Evolutionary conservation across 1,140 invertebrate species (phyloP).

Genomic region (Triops longicaudatus): DNA sequence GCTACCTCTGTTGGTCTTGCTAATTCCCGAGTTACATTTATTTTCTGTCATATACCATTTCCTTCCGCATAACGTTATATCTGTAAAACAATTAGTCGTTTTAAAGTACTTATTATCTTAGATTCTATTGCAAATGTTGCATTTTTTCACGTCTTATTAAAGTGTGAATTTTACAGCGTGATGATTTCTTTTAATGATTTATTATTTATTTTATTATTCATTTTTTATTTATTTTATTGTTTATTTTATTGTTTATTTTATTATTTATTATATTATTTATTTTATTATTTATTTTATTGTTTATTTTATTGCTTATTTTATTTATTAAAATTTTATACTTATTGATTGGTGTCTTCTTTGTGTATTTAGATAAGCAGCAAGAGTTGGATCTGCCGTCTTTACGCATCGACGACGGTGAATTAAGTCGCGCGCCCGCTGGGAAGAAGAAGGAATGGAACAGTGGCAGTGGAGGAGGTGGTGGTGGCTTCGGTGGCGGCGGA

Average conservation of each 20-base stretch:
- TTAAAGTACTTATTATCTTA: too few relatives aligned
- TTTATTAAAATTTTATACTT: neutral
- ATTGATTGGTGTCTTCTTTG: constrained; percentile 22
- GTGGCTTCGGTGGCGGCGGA: constrained; percentile 28
- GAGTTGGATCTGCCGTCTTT: constrained; percentile 84
- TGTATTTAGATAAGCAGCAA: constrained; percentile 80
- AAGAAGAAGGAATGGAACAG: constrained; percentile 28
- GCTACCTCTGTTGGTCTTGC: too few relatives aligned
- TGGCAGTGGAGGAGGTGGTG: constrained; percentile 27
- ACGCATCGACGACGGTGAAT: constrained; percentile 56
- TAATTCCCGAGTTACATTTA: too few relatives aligned
- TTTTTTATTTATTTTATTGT: too few relatives aligned
- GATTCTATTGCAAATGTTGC: too few relatives aligned
- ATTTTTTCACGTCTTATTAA: too few relatives aligned
- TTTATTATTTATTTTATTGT: neutral
- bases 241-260: neutral
- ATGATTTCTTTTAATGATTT: too few relatives aligned
- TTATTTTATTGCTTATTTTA: neutral
- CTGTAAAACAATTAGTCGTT: too few relatives aligned
- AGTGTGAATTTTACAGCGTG: too few relatives aligned
- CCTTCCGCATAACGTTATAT: too few relatives aligned
- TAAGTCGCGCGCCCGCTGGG: constrained; percentile 30
- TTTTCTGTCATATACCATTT: too few relatives aligned
- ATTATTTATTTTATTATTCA: too few relatives aligned
- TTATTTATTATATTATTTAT: neutral